Evolutionary conservation across 2,113 vertebrate genomes (phyloP), one percentile per base, ranked within the genome.

Genomic region (Apteryx owenii): DNA sequence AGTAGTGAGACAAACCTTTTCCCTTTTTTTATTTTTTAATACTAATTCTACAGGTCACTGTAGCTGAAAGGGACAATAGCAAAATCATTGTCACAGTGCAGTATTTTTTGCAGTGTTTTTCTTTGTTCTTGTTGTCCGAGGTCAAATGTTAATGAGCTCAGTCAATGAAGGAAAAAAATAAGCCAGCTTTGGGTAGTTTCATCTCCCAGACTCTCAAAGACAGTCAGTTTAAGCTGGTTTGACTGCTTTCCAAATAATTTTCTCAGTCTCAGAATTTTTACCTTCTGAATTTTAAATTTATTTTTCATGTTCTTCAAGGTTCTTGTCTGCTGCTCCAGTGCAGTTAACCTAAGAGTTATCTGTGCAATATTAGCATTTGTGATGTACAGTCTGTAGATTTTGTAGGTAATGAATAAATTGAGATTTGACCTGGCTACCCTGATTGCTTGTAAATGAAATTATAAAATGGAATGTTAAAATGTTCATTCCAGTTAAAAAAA

Each of bases 211-310:
- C 75, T 28, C 82, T 25, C 42, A 72, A 80, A 25, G 23, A 33
- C 29, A 51, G 15, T 50, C 25, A 44, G 11, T 48, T 76, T 51
- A 93, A 89, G 7, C 4, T 48, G 62, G 16, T 12, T 85, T 36
- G 44, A 61, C 13, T 64, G 29, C 11, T 16, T 85, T 42, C 12
- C 44, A 70, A 56, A 56, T 56, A 5, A 33, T 73, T 88, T 85
- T 60, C 19, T 86, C 1, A 2, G 7, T 58, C 21, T 51, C 17
- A 38, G 19, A 48, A 0, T 0, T 28, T 85, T 10, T 80, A 38
- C 15, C 5, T 88, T 69, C 70, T 80, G 33, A 92, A 73, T 90
- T 89, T 69, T 82, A 48, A 26, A 61, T 26, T 8, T 65, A 2
- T 48, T 8, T 6, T 38, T 18, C 36, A 3, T 25, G 7, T 33